Conservation (phyloP, 2,113 vertebrate species). For the Muscicapa adusta region DNA sequence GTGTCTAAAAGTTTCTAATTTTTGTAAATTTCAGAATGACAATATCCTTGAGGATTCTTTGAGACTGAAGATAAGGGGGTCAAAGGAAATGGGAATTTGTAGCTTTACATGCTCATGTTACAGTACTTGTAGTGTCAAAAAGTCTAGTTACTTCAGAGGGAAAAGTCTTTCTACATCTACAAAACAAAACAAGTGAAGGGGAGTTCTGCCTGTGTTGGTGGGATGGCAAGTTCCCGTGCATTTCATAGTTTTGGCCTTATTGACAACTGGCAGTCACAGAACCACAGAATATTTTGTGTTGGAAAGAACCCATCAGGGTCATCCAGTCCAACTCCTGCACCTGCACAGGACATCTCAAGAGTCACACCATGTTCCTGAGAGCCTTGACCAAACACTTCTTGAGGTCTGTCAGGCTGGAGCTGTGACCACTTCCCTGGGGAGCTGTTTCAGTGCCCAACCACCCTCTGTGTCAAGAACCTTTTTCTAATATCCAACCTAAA, state of each 20-base stretch:
- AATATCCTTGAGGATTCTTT: neutral
- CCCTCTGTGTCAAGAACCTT: neutral
- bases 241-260: neutral
- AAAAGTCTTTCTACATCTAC: neutral
- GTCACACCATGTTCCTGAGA: neutral
- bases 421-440: neutral
- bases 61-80: neutral
- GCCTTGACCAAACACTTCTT: neutral
- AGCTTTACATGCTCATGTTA: neutral
- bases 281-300: neutral
- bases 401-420: neutral
- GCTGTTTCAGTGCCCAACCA: neutral
- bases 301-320: neutral
- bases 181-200: neutral
- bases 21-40: neutral
- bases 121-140: neutral
- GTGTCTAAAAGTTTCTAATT: neutral
- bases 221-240: neutral
- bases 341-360: no score
- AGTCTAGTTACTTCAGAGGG: neutral
- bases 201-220: neutral
- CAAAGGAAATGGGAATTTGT: neutral
- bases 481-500: neutral
- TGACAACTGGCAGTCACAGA: neutral
- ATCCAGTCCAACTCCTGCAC: accelerated